Percentiles rank a stretch among this genome's conserved stretches.
Conservation (phyloP, 2,113 vertebrate genomes). For the Rhodinocichla rosea region DNA sequence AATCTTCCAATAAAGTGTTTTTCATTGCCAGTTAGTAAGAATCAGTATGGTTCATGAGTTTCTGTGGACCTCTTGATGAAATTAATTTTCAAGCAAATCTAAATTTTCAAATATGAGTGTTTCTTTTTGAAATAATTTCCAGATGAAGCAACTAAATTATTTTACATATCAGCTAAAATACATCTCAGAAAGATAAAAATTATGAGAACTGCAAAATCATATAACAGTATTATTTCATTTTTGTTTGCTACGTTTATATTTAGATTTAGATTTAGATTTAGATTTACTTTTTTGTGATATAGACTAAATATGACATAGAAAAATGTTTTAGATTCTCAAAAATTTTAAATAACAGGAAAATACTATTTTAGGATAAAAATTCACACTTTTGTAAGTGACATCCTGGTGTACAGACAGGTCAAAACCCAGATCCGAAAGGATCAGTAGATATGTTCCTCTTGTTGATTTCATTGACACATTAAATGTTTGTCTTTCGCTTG, state of each 20-base stretch:
- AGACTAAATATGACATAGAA: background rate
- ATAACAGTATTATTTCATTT: background rate
- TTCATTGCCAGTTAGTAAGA: background rate
- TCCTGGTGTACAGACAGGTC: background rate
- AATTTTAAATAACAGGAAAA: background rate
- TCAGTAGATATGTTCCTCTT: background rate
- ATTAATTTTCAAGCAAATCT: background rate
- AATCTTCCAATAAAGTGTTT: background rate
- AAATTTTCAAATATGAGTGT: background rate
- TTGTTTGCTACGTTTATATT: background rate
- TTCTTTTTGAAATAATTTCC: background rate
- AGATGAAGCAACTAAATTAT: background rate
- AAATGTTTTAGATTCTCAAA: background rate
- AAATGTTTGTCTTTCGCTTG: conserved; percentile 10
- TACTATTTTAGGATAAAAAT: background rate
- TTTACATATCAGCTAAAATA: background rate
- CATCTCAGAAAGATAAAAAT: background rate
- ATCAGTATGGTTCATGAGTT: background rate
- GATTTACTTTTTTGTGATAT: too few species aligned
- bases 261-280: too few species aligned
- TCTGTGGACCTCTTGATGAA: background rate
- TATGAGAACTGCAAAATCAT: background rate
- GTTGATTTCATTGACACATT: conserved; percentile 13
- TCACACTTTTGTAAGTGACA: background rate
- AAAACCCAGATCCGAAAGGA: background rate